A percentile compares a stretch with the other conserved stretches of the same genome.
Evolutionary conservation across 2,113 vertebrate species (phyloP).

Genomic region (Panthera tigris): DNA sequence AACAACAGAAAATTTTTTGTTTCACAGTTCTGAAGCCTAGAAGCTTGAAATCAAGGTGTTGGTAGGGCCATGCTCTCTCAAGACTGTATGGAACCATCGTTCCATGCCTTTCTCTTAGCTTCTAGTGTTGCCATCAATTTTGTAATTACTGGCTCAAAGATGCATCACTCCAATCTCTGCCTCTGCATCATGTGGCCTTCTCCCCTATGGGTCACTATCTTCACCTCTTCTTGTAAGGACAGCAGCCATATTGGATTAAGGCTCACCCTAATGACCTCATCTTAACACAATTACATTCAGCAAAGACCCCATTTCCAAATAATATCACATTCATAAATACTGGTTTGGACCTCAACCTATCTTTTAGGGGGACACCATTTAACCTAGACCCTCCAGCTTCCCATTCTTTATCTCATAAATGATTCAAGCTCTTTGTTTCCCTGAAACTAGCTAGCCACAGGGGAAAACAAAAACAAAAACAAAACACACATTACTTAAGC

Average conservation of each 20-base stretch:
- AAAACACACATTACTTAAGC: too few species aligned
- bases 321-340: not conserved
- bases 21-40: not conserved
- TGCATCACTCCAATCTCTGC: not conserved
- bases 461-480: not conserved
- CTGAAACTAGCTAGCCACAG: not conserved
- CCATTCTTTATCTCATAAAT: not conserved
- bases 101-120: not conserved
- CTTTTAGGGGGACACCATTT: not conserved
- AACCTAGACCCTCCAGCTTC: not conserved
- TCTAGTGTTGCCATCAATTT: not conserved
- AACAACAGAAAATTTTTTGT: not conserved
- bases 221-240: not conserved
- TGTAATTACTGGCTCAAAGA: not conserved
- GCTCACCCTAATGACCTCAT: not conserved
- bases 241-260: not conserved
- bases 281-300: not conserved
- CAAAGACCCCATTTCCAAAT: constrained; percentile 1
- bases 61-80: not conserved
- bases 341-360: not conserved
- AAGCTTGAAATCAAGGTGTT: not conserved
- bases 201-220: not conserved
- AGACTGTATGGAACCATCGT: not conserved
- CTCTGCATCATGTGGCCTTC: not conserved
- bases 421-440: not conserved